phyloP scores from a whole-genome alignment of 2,888 invertebrate genomes.

The Geophilus truncorum region DNA sequence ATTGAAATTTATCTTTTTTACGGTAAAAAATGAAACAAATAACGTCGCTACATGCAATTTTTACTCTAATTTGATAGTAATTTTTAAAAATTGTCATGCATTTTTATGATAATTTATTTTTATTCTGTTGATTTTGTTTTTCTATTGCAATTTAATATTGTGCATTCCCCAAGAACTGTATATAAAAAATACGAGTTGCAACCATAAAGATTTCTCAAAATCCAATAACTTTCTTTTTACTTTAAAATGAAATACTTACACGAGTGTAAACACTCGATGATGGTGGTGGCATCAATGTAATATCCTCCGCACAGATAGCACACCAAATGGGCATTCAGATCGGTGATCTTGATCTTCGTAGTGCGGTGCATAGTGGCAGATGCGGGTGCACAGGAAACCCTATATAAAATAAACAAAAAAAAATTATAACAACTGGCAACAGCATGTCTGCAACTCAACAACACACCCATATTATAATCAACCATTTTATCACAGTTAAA shows the following conservation, averaged over 20 bases:
- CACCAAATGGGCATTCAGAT: conserved; percentile 79
- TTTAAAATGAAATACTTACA: conserved; percentile 61
- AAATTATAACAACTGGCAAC: too few species aligned
- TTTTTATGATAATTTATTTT: too few species aligned
- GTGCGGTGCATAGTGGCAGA: conserved; percentile 42
- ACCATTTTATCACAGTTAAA: neutral
- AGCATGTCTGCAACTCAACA: too few species aligned
- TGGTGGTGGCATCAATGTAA: conserved; percentile 91
- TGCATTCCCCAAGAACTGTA: too few species aligned
- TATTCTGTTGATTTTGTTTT: too few species aligned
- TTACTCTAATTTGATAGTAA: too few species aligned
- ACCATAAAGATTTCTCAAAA: too few species aligned
- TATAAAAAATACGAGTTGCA: too few species aligned
- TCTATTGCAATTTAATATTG: too few species aligned
- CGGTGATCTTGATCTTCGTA: conserved; percentile 45
- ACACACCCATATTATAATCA: neutral
- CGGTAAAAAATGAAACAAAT: too few species aligned
- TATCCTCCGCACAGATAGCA: conserved; percentile 90
- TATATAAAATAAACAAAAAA: neutral
- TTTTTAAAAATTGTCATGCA: too few species aligned
- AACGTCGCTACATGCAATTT: too few species aligned
- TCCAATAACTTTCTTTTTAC: neutral
- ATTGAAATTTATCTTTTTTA: neutral
- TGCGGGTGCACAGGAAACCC: neutral
- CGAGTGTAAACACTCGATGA: conserved; percentile 93